Base-by-base conservation (phyloP, 2,113 vertebrate genomes). In the Tangachromis dhanisi region DNA sequence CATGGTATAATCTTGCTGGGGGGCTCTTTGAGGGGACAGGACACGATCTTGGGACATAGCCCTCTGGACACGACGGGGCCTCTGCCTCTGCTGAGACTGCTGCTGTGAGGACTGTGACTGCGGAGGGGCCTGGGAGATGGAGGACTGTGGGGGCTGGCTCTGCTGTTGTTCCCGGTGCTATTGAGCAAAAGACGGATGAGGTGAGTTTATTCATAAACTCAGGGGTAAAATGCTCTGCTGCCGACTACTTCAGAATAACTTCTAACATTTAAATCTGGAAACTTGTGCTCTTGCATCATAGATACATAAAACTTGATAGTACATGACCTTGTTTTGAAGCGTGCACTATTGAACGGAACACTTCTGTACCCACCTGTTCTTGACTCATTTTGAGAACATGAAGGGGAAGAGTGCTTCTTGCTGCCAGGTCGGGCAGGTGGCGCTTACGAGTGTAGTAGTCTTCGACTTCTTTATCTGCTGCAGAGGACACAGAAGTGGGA, bases 21-120 rank as follows among this genome's bases (percentile, higher is more conserved):
- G 96, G 85, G 95, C 93, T 86, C 97, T 97, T 89, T 97, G 95
- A 0, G 97, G 98, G 61, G 98, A 98, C 89, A 99, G 95, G 76
- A 99, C 98, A 1, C 98, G 97, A 95, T 99, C 98, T 95, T 99
- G 98, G 78, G 98, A 99, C 98, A 99, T 99, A 95, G 98, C 99
- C 92, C 99, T 95, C 83, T 99, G 97, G 80, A 98, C 98, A 1
- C 98, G 96, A 9, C 97, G 97, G 2, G 98, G 98, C 47, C 98
- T 91, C 88, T 99, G 98, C 59, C 98, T 95, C 4, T 97, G 97
- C 86, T 96, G 92, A 11, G 93, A 91, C 61, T 92, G 94, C 88
- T 95, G 95, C 91, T 96, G 96, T 2, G 96, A 94, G n/a, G 93
- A 89, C 85, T 95, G 95, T 3, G 93, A 86, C 87, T 92, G 92